Evolutionary conservation across 2,888 invertebrate genomes (phyloP).

Genomic region (Oligia fasciuncula): DNA sequence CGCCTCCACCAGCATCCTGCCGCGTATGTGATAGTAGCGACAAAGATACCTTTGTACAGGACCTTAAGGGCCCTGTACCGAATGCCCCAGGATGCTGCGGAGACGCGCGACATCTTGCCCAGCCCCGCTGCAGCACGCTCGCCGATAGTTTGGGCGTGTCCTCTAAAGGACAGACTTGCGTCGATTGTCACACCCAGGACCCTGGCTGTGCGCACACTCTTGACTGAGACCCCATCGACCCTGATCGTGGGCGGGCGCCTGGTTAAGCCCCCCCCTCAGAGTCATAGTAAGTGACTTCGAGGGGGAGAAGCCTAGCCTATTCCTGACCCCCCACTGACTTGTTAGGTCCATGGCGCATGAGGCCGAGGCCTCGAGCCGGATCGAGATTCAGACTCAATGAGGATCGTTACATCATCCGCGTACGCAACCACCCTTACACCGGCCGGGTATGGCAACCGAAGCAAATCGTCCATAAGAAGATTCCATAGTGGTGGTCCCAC

Average conservation of each 20-base stretch:
- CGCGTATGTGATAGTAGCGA: not conserved
- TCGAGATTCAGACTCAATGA: not conserved
- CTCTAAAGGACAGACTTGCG: no score
- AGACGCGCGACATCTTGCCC: conserved; percentile 62
- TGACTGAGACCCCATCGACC: no score
- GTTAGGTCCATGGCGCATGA: not conserved
- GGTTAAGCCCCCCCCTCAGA: not conserved
- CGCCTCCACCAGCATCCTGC: no score
- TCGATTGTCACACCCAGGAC: no score
- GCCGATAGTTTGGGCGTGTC: no score
- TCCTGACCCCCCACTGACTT: not conserved
- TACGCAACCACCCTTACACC: conserved; percentile 55
- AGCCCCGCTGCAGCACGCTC: conserved; percentile 39
- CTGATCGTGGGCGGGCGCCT: not conserved
- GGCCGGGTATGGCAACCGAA: conserved; percentile 53
- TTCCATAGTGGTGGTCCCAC: conserved; percentile 64
- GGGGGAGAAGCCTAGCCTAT: conserved; percentile 1
- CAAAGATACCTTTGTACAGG: conserved; percentile 12
- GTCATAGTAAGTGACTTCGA: not conserved
- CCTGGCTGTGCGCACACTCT: no score
- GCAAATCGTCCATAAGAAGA: conserved; percentile 61
- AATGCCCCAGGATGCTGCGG: conserved; percentile 3
- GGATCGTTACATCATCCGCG: conserved; percentile 12
- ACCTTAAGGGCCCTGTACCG: conserved; percentile 32
- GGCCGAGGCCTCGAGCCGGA: conserved; percentile 1